Evolutionary conservation across 2,113 vertebrate genomes (phyloP).

Genomic region (Xiphorhynchus elegans): DNA sequence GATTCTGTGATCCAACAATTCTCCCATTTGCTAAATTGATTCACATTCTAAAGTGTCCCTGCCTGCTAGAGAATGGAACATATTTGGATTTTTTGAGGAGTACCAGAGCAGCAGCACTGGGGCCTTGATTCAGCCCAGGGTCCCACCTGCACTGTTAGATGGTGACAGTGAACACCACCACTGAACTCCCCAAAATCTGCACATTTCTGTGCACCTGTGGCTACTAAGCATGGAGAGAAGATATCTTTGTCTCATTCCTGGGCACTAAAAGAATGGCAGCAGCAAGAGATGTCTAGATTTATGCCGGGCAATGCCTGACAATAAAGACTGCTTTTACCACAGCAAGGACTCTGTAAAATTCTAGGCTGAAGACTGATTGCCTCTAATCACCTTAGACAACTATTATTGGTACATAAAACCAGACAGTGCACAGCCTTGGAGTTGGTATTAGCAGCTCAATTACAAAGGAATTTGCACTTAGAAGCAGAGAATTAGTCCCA

Average conservation of each 20-base stretch:
- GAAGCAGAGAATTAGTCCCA: not conserved
- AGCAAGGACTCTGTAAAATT: not conserved
- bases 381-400: not conserved
- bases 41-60: not conserved
- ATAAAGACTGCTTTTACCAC: not conserved
- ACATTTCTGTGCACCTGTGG: accelerated
- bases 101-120: not conserved
- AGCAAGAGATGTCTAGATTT: not conserved
- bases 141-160: not conserved
- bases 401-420: not conserved
- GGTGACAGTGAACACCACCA: not conserved
- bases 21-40: not conserved
- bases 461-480: not conserved
- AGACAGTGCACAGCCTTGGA: not conserved
- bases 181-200: accelerated
- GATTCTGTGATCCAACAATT: not conserved
- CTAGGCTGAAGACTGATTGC: not conserved
- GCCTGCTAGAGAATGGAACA: not conserved
- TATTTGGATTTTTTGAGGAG: not conserved
- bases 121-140: not conserved
- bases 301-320: not conserved
- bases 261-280: not conserved
- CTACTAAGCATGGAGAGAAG: not conserved
- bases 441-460: not conserved
- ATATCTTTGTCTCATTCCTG: not conserved